Base-by-base conservation (phyloP, 2,888 invertebrate species). In the Eubasilissa splendida region DNA sequence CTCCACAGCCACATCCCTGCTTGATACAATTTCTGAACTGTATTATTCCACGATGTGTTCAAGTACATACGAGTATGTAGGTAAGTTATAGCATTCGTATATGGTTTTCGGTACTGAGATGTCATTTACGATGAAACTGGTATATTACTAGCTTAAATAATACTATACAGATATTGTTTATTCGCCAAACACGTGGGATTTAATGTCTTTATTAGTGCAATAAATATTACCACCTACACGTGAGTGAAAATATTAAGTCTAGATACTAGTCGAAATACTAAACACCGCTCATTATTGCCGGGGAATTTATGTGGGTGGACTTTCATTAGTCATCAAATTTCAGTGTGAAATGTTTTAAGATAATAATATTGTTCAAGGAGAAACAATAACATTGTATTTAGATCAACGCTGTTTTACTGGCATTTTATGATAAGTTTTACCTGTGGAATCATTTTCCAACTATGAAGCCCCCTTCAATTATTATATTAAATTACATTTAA, bases 221-320 rank as follows among this genome's bases (percentile, higher is more conserved):
- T 42, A 42, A 42, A 42, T 42, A 42, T 42, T 42, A 4, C 42
- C 42, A 2, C 42, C 42, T 42, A 42, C 63, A n/a, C 63, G 22
- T 33, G n/a, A 33, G 31, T 63, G 42, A 33, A 33, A 63, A 63
- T 31, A 33, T 63, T 14, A 22, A 22, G 56, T 31, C 54, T 56
- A 73, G 71, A 73, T 56, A 73, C 58, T 73, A 33, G 71, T 42
- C 71, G 42, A 73, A 58, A 73, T 56, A 73, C 58, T 56, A 73
- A 73, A 73, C 56, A 56, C 42, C 31, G n/a, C 56, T 73, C 71
- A 58, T 73, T 73, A 73, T 73, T 58, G n/a, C 42, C n/a, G n/a
- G 7, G 9, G 56, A 12, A n/a, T n/a, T 5, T 58, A 9, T 33
- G 71, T 73, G 71, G 71, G 71, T 33, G 71, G 71, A 73, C 56